A percentile compares a stretch with the other conserved stretches of the same genome.
phyloP scores from a whole-genome alignment of 2,113 vertebrate species.

The Tragelaphus buxtoni region DNA sequence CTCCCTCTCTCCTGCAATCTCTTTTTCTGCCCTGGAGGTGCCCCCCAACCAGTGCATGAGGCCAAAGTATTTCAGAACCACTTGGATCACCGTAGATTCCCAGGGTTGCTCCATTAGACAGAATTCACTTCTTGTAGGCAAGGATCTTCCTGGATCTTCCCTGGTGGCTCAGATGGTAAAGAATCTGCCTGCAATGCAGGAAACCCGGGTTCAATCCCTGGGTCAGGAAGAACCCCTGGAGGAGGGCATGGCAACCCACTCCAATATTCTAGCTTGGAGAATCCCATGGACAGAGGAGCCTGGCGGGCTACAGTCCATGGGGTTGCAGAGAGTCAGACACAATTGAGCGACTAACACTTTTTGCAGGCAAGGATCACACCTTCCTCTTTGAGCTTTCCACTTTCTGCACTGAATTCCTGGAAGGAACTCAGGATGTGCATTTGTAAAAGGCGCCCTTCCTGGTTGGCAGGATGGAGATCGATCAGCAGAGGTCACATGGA shows the following conservation, averaged over 20 bases:
- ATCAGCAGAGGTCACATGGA: neutral
- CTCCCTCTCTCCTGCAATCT: neutral
- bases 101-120: too few species aligned
- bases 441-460: neutral
- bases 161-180: neutral
- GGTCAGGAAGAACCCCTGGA: neutral
- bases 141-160: neutral
- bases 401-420: neutral
- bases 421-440: neutral
- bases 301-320: neutral
- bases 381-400: neutral
- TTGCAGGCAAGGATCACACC: neutral
- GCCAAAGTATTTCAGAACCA: neutral
- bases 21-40: neutral
- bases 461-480: neutral
- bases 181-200: neutral
- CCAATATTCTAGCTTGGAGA: neutral
- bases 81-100: neutral
- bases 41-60: neutral
- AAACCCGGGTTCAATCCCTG: fast-evolving
- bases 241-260: neutral
- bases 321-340: neutral
- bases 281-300: neutral
- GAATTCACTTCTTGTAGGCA: neutral
- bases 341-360: neutral